Base-by-base conservation (phyloP, 1,140 invertebrate species). In the Lepidurus packardi region DNA sequence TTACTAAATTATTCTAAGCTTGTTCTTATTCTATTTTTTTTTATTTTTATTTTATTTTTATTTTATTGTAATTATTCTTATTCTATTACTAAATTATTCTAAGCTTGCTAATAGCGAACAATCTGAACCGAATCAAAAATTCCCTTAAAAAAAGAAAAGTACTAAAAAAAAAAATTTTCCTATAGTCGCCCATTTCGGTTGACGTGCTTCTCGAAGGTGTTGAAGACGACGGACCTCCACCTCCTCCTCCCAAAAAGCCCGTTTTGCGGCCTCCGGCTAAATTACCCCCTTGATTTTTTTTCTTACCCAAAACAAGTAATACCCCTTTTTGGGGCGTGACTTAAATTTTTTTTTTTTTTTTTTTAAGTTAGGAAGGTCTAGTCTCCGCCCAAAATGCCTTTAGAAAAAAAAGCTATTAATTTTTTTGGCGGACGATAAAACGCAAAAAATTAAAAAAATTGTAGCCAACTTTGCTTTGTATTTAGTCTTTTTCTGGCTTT, bases 161-260 rank as follows among this genome's bases (percentile, higher is more conserved):
- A 25, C 25, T 25, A 25, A 25, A 25, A 1, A 25, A 1, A 25
- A 25, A 1, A 25, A 1, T 25, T 25, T 25, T 25, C 25, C 25
- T 25, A 11, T 21, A 65, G 53, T 65, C 53, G 7, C 84, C 16
- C 85, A 84, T 24, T 83, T 84, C 0, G 84, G 84, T 65, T 79
- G 84, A 80, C n/a, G 43, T 53, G 43, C 42, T 77, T 25, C 45
- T 53, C 8, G 75, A 76, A 44, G 75, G 74, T 75, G 10, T 41
- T 13, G 74, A 75, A 75, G 85, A 83, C 74, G 84, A 84, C 53
- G 84, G 83, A 78, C 82, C 85, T 77, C 88, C 88, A 43, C 88
- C 88, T 43, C 87, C 86, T 65, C 88, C 88, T 65, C 88, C 88
- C n/a, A 89, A 89, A 83, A 87, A 87, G 80, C 87, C 87, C 7